Evolutionary conservation across 2,797 vertebrate species (phyloP).

Genomic region (Labeo calbasu): DNA sequence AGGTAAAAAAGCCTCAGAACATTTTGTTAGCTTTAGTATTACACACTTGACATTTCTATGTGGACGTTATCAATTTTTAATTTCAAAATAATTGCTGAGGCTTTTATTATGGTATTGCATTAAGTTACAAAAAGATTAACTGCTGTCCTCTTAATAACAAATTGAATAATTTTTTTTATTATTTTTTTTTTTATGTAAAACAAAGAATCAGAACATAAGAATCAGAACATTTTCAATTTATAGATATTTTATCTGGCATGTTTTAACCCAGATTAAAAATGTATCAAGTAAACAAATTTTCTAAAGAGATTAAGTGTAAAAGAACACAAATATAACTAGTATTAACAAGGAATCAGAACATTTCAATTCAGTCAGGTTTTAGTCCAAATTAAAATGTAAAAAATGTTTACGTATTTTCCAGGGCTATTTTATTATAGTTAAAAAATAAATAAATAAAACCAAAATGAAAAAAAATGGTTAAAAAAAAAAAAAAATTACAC

Average conservation of each 20-base stretch:
- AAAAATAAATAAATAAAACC: neutral
- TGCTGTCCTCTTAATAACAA: neutral
- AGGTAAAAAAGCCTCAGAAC: conserved; percentile 74
- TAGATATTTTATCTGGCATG: neutral
- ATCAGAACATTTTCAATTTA: neutral
- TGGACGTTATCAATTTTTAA: too few species aligned
- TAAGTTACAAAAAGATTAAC: neutral
- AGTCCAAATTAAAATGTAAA: neutral
- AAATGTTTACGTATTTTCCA: too few species aligned
- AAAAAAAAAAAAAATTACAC: neutral
- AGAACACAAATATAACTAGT: neutral
- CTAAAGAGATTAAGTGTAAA: neutral
- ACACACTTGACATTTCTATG: neutral
- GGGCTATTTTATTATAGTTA: neutral
- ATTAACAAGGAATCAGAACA: neutral
- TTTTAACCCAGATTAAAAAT: neutral
- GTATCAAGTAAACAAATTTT: neutral
- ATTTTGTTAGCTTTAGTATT: neutral
- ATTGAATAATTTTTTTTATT: neutral
- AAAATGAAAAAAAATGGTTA: too few species aligned
- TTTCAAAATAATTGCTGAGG: too few species aligned
- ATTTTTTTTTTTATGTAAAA: neutral
- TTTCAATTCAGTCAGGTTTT: neutral
- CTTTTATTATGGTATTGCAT: neutral
- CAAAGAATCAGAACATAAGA: neutral